Evolutionary conservation across 1,140 invertebrate species (phyloP).

Genomic region (Drosophila takahashii): DNA sequence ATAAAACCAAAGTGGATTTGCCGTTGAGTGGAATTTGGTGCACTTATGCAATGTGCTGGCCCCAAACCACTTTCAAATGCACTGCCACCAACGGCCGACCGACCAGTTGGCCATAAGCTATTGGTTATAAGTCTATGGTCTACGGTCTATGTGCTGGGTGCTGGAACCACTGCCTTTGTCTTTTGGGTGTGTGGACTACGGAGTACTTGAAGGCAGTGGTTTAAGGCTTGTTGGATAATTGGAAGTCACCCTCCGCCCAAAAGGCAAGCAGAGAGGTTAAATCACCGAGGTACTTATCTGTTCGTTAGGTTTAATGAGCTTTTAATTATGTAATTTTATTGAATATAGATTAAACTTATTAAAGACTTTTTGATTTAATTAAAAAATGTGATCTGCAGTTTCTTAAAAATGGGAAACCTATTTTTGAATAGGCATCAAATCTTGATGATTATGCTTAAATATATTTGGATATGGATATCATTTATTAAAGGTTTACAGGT

Average conservation of each 20-base stretch:
- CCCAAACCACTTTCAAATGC: constrained; percentile 79
- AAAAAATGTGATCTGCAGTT: not conserved
- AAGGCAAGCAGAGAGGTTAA: constrained; percentile 8
- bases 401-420: not conserved
- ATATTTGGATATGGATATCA: not conserved
- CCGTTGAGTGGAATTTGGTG: constrained; percentile 66
- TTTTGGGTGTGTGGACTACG: constrained; percentile 15
- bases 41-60: constrained; percentile 76
- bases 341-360: not conserved
- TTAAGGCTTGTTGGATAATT: constrained; percentile 13
- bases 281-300: constrained; percentile 13
- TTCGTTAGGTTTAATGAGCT: constrained; percentile 16
- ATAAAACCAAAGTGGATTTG: constrained; percentile 62
- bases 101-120: constrained; percentile 52
- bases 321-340: constrained; percentile 33
- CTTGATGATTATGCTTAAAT: no score
- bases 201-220: constrained; percentile 9
- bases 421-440: not conserved
- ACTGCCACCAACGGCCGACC: constrained; percentile 31
- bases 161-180: constrained; percentile 17
- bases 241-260: constrained; percentile 6
- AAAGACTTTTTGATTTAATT: constrained; percentile 12
- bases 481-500: no score
- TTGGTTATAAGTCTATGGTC: not conserved
- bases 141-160: constrained; percentile 19